Evolutionary conservation across 2,888 invertebrate species (phyloP).

Genomic region (Plebejus melissa): DNA sequence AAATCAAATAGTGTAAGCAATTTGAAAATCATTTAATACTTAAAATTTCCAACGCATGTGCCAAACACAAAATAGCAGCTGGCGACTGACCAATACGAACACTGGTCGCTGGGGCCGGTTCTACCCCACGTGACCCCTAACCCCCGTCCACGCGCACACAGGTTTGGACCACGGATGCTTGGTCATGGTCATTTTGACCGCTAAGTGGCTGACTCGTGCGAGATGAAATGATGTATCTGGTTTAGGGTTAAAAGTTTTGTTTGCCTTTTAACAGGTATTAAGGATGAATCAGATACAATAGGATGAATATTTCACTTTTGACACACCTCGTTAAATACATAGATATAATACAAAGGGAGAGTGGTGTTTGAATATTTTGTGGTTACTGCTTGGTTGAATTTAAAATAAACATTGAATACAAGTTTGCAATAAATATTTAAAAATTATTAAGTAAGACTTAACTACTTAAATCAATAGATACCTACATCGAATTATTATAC

Average conservation of each 20-base stretch:
- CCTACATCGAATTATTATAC: too few species aligned
- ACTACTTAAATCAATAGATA: too few species aligned
- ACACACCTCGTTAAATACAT: background rate
- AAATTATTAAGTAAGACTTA: too few species aligned
- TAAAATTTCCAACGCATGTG: background rate
- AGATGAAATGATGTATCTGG: conserved; percentile 31
- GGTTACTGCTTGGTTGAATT: background rate
- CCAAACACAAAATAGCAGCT: background rate
- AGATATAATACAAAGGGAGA: background rate
- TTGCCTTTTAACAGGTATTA: conserved; percentile 22
- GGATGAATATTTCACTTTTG: conserved; percentile 2
- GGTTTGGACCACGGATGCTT: conserved; percentile 73
- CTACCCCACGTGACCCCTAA: conserved; percentile 42
- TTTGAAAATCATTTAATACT: background rate
- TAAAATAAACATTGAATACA: background rate
- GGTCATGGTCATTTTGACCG: conserved; percentile 69
- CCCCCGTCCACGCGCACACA: conserved; percentile 45
- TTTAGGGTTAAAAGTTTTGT: conserved; percentile 22
- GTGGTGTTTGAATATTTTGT: background rate
- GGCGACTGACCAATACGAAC: background rate
- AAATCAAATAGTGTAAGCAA: background rate
- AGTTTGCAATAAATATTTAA: background rate
- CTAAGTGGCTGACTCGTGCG: conserved; percentile 68
- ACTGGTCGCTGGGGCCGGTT: conserved; percentile 31
- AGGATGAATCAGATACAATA: background rate